Evolutionary conservation across 2,113 vertebrate genomes (phyloP), one percentile per base, ranked within the genome.

Genomic region (Lipotes vexillifer): DNA sequence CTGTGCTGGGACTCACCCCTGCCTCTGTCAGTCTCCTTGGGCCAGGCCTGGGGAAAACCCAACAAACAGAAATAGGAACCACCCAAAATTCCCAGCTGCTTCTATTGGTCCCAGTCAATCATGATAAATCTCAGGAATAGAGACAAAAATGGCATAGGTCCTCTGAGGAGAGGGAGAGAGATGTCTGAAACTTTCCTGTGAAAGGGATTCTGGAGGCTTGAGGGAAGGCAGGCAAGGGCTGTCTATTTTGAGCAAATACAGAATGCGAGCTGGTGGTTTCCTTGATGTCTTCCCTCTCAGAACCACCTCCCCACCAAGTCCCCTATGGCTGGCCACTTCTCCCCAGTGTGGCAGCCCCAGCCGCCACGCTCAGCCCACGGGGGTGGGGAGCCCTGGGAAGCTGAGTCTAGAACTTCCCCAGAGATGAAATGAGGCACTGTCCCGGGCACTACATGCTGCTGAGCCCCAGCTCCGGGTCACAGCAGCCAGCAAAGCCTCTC

Each of bases 41-140:
- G 74, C 65, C 44, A 23, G 71, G 74, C 90, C 93, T 90, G 87
- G 96, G 97, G 85, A 97, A 98, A 98, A 96, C 95, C 96, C 96
- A 93, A 83, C 14, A 75, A 68, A 90, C 38, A 85, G 82, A 98
- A 94, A 92, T 80, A 97, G 84, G 89, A 96, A 92, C 61, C 41
- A 94, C 95, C 92, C 80, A 88, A 97, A 97, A 94, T 66, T 87
- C 93, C 84, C 63, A 74, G 41, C 44, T 75, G 66, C 44, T 88
- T 95, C 83, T 94, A 31, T 41, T 69, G 38, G 78, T 93, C 74
- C 46, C 14, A 46, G 49, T 59, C 29, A 38, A 90, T 94, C 82
- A 68, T 6, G 74, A 78, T 44, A 88, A 66, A 95, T 84, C 78
- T 94, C 52, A 72, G 36, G 44, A 90, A 75, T 12, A 63, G 21